Base-by-base conservation (phyloP, 2,888 invertebrate genomes). In the Graphium colonna region DNA sequence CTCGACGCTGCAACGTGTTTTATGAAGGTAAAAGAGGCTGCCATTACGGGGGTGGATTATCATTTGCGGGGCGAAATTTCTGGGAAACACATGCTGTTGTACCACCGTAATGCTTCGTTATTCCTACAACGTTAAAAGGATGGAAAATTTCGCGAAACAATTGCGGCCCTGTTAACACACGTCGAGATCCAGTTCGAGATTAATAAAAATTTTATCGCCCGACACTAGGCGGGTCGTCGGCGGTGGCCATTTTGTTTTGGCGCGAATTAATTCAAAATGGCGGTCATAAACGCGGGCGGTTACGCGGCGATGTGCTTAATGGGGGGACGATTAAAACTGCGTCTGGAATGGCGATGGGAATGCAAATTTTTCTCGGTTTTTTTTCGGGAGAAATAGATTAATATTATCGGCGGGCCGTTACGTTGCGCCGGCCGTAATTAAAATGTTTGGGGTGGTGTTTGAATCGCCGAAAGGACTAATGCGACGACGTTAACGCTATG, bases 201-300 rank as follows among this genome's bases (percentile, higher is more conserved):
- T 79, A 79, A 83, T 80, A 84, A 77, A 77, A 33, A 74, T 42
- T 71, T 79, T 82, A 84, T 77, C 75, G 75, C 77, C 67, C 66
- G 60, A 62, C 68, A 63, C 68, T 63, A 62, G 62, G 62, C 62
- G 21, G 21, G 21, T 21, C 21, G 21, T 5, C 21, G n/a, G 60
- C 56, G 56, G 54, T 13, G 68, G 77, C 84, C 85, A 86, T 85
- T 79, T 86, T 83, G 83, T 81, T 21, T 79, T 79, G 73, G 71
- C 67, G 77, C 65, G 69, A 73, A 86, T 84, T 80, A 86, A 87
- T 87, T 82, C 84, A 87, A 88, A 77, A 86, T 86, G 87, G 83
- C 79, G 59, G 62, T 64, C 71, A 67, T 77, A 75, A 79, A 81
- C 79, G 73, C 70, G 70, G 71, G 77, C 72, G 83, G 82, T 78